Base-by-base conservation (phyloP, 2,113 vertebrate genomes). In the Ariopsis seemanni region DNA sequence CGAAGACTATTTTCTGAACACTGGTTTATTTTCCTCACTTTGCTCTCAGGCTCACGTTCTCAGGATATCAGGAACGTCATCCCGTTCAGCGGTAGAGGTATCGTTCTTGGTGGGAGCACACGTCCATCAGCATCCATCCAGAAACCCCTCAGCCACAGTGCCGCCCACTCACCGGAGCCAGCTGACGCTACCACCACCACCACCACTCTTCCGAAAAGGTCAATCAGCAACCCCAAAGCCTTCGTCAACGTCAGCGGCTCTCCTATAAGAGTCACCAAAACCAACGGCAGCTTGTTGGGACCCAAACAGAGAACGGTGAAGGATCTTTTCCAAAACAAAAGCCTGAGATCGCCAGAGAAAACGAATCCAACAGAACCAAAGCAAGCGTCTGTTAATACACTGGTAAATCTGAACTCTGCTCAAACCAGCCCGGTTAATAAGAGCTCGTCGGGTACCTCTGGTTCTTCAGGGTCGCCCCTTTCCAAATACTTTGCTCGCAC, bases 21-120 rank as follows among this genome's bases (percentile, higher is more conserved):
- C 63, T 4, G 25, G 9, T 25, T 7, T 63, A 9, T 27, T 63
- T 52, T 81, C 12, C 58, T 72, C 78, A 1, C 34, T 14, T 75
- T 62, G 81, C 88, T 82, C 82, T 85, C 83, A 97, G 97, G 81
- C 72, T 90, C 92, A 25, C 89, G 89, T 42, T 92, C 30, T 8
- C 90, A 81, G 82, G 94, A 93, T 74, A 93, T 86, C 0, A 93
- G 95, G 87, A 94, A 91, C 11, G 22, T 96, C 8, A 91, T 95
- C 17, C 96, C 97, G 7, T 99, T 99, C 55, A 96, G 94, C 84
- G 98, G 98, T 10, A 97, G 86, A 85, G 97, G 98, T 0, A 95
- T 96, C 89, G 82, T 95, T 1, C 96, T 99, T 7, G 96, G 96
- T 86, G 95, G 94, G 25, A 89, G 82, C 52, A 93, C 92, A 0